Base-by-base conservation (phyloP, 2,113 vertebrate genomes). In the Rhea americana region DNA sequence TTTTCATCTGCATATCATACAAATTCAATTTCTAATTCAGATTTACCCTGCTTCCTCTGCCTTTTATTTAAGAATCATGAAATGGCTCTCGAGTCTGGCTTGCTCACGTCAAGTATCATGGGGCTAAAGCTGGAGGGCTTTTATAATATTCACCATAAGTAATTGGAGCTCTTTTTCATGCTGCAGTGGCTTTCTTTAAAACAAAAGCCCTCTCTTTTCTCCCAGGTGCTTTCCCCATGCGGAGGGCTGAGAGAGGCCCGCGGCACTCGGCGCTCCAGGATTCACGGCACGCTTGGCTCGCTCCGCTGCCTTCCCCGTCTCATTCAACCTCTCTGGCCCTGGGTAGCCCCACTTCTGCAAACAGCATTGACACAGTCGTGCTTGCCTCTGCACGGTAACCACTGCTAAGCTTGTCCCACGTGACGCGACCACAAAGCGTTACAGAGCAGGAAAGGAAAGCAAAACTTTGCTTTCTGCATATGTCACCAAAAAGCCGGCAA, bases 81-180 rank as follows among this genome's bases (percentile, higher is more conserved):
- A 13, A 22, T 0, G 51, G 66, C 66, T 58, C 61, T n/a, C 1
- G 24, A 51, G 72, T 41, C 41, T 0, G 2, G 61, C 72, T 39
- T 58, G 76, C 62, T 61, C 67, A 14, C 0, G 0, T 17, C 77
- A 28, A 26, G 72, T 3, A 12, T 2, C 24, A 2, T 0, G 10
- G 7, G 62, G 85, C 65, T 61, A 26, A 18, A 4, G 66, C 76
- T 58, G 90, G 13, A 24, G n/a, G 28, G 70, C 53, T n/a, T 73
- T 21, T 0, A 8, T 3, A 61, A 18, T 2, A 8, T 12, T 21
- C 65, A 2, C 79, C 39, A 13, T 1, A 3, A 8, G 35, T 2
- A 50, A 56, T 0, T 14, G 48, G 73, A 62, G 73, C 78, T 45
- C 48, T 13, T 58, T 59, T 18, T 43, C n/a, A 1, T 4, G 59